Base-by-base conservation (phyloP, 2,113 vertebrate species). In the Microtus richardsoni region DNA sequence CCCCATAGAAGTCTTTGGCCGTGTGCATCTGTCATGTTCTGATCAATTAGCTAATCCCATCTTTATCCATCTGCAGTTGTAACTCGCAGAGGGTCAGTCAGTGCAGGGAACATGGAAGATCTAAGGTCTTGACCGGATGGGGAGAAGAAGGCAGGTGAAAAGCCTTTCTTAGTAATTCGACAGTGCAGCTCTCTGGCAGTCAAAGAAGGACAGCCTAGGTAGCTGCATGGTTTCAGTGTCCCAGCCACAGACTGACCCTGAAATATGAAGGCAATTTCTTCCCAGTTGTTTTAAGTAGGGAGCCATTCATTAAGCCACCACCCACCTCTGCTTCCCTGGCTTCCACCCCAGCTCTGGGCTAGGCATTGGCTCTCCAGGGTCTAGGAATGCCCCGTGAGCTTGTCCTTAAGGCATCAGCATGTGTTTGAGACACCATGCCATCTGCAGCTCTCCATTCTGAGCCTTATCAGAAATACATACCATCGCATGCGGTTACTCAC, bases 401-500 rank as follows among this genome's bases (percentile, higher is more conserved):
- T n/a, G 47, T 75, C 30, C 52, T 90, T 77, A 88, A 52, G 92
- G n/a, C 71, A 74, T 73, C 22, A 49, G 84, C 49, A 92, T 49
- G 64, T 64, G 21, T 88, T 84, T 80, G 74, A 71, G 73, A 95
- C 41, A 62, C 14, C 14, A 3, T 41, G 87, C 47, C 44, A 41
- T 33, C 36, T 70, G 91, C 85, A 77, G 88, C 58, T 58, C 41
- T 54, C 41, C 26, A 36, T 70, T 68, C 24, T 36, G 89, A 68
- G n/a, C 91, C 77, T 77, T 49, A 24, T 60, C 91, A 87, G 54
- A 94, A 74, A 96, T 52, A 52, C 52, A 77, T 77, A 64, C 26
- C 49, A 85, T 66, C 24, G 1, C 30, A 2, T 5, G 47, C 71
- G 41, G 52, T 64, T 90, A 92, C 33, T 75, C 91, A 44, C 16